Evolutionary conservation across 2,888 invertebrate species (phyloP).

Genomic region (Lacanobia oleracea): DNA sequence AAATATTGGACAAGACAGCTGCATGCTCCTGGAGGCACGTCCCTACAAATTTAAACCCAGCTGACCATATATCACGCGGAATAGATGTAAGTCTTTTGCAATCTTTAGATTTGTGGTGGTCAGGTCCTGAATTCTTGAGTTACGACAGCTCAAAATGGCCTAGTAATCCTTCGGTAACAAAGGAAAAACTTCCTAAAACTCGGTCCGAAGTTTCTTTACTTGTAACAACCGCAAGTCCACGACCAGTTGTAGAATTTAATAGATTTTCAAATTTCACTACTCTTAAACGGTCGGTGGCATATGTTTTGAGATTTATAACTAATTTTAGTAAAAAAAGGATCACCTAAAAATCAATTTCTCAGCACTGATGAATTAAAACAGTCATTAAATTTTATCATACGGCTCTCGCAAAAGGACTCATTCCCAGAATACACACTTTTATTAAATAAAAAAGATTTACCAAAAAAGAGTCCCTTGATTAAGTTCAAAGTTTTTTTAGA

Average conservation of each 20-base stretch:
- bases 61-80: slow-evolving; percentile 9
- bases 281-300: neutral
- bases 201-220: neutral
- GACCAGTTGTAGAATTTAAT: slow-evolving; percentile 5
- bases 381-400: too few relatives aligned
- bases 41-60: slow-evolving; percentile 10
- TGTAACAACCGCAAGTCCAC: neutral
- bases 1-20: slow-evolving; percentile 10
- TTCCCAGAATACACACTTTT: too few relatives aligned
- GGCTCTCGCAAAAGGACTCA: too few relatives aligned
- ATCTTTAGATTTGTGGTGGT: slow-evolving; percentile 10
- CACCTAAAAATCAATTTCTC: too few relatives aligned
- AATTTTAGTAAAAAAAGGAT: too few relatives aligned
- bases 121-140: slow-evolving; percentile 3
- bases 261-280: slow-evolving; percentile 4
- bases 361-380: too few relatives aligned
- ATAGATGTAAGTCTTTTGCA: neutral
- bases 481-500: too few relatives aligned
- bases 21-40: slow-evolving; percentile 1
- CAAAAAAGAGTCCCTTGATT: too few relatives aligned
- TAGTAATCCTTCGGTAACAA: neutral
- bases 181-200: neutral
- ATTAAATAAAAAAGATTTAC: too few relatives aligned
- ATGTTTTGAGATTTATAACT: too few relatives aligned
- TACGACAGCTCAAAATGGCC: neutral